These are phyloP conservation scores for Sporophila hypoxantha DNA, from an alignment of 2,113 vertebrate genomes.

Conservation along the genomic window DNA sequence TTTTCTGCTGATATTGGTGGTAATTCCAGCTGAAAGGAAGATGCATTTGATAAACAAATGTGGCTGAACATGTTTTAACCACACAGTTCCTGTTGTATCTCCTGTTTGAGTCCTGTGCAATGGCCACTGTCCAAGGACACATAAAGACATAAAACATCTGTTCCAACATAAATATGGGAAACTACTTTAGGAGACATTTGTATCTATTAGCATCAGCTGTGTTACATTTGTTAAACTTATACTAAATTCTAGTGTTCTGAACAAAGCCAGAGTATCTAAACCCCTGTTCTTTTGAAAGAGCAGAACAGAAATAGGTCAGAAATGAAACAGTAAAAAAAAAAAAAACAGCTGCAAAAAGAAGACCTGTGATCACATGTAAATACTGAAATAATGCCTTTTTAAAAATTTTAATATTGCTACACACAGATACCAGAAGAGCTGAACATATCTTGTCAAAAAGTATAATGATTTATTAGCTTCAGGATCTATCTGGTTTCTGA, in stretches of 20 bases:
- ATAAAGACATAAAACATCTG: slow-evolving; percentile 19
- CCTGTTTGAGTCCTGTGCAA: not conserved
- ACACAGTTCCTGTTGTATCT: not conserved
- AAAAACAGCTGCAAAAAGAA: not conserved
- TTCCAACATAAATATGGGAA: slow-evolving; percentile 50
- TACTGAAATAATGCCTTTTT: not conserved
- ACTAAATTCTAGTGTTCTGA: not conserved
- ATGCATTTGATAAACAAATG: not conserved
- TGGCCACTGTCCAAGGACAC: slow-evolving; percentile 28
- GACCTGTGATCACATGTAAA: not conserved
- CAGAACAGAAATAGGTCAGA: not conserved
- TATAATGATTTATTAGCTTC: not conserved
- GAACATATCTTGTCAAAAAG: not conserved
- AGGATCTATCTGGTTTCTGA: not conserved
- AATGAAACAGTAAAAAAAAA: not conserved
- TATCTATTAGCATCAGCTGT: slow-evolving; percentile 41
- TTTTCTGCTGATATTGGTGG: not conserved
- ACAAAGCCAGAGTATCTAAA: not conserved
- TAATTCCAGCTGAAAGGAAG: not conserved
- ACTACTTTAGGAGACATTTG: slow-evolving; percentile 19
- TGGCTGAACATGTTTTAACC: not conserved
- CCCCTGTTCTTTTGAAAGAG: not conserved
- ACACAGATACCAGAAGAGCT: not conserved
- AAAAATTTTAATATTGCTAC: not conserved
- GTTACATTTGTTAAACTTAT: slow-evolving; percentile 30